Evolutionary conservation across 2,113 vertebrate genomes (phyloP).

Genomic region (Hemicordylus capensis): DNA sequence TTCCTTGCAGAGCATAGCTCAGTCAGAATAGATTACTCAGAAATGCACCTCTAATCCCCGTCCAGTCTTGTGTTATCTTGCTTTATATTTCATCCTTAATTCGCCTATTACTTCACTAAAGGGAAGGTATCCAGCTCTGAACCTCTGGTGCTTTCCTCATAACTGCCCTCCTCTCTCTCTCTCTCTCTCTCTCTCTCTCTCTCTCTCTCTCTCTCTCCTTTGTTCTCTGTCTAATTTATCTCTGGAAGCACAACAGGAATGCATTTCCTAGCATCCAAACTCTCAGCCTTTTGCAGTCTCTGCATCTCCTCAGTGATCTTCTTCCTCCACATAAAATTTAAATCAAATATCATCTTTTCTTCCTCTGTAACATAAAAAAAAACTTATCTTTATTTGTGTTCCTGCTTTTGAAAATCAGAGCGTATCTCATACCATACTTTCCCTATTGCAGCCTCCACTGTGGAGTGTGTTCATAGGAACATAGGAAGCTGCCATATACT

Average conservation of each 20-base stretch:
- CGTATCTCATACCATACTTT: background rate
- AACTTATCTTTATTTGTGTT: background rate
- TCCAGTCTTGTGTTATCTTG: conserved; percentile 17
- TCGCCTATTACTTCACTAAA: conserved; percentile 44
- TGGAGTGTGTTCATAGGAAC: background rate
- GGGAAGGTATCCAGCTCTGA: conserved; percentile 29
- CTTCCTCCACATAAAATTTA: background rate
- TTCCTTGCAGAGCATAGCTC: background rate
- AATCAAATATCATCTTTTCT: background rate
- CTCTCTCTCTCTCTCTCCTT: conserved; percentile 22
- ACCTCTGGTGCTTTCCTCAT: conserved; percentile 23
- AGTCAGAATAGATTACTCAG: conserved; percentile 31
- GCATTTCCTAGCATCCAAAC: background rate
- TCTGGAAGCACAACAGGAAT: background rate
- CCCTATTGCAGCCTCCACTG: background rate
- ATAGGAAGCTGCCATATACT: too few relatives aligned
- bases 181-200: conserved; percentile 3
- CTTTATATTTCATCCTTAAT: conserved; percentile 35
- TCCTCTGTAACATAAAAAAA: background rate
- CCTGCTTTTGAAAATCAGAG: background rate
- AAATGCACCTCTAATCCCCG: conserved; percentile 24
- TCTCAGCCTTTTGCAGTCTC: background rate
- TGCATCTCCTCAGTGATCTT: background rate
- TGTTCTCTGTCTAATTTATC: conserved; percentile 13
- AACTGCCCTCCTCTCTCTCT: conserved; percentile 26